Evolutionary conservation across 2,888 invertebrate species (phyloP), one percentile per base, ranked within the genome.

Genomic region (Hyalella azteca): DNA sequence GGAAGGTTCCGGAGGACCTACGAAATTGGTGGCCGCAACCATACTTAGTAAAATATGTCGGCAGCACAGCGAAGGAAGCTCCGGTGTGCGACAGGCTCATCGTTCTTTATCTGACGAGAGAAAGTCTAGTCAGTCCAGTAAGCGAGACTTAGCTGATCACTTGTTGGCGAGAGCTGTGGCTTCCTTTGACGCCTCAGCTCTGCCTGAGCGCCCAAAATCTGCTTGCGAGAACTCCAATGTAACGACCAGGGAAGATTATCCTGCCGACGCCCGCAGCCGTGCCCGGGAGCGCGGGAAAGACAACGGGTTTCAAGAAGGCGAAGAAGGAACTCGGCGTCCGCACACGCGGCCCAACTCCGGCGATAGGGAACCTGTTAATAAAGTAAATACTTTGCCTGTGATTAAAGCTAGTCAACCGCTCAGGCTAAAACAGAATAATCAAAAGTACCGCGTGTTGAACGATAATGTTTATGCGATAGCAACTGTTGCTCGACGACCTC

Each of bases 141-240:
- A 66, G 1, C 59, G 76, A 26, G 78, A 77, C 26, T 78, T 79
- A 13, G 81, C 79, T 15, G 82, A 82, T 32, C 79, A 83, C 32
- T 79, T 82, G 45, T 66, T 80, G 26, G 82, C 82, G 79, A 49
- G 81, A 73, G 80, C 83, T n/a, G 80, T 83, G 29, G 81, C 82
- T 39, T 80, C 79, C 32, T 82, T 84, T 73, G 84, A 84, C 66
- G 82, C 82, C 11, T 82, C 84, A 32, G 81, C 82, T 73, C 50
- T 84, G 22, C 84, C 84, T 15, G 84, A 84, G 73, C 76, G 84
- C 36, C 84, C 84, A 1, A 84, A 84, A 73, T 84, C 84, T 40
- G 84, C 84, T 77, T 84, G 84, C 66, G 84, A 84, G 49, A 84
- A 81, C 82, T 82, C 82, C 15, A 79, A 81, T 39, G 48, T 81